phyloP scores from a whole-genome alignment of 1,140 invertebrate species.

The Lasaia peninsularis region DNA sequence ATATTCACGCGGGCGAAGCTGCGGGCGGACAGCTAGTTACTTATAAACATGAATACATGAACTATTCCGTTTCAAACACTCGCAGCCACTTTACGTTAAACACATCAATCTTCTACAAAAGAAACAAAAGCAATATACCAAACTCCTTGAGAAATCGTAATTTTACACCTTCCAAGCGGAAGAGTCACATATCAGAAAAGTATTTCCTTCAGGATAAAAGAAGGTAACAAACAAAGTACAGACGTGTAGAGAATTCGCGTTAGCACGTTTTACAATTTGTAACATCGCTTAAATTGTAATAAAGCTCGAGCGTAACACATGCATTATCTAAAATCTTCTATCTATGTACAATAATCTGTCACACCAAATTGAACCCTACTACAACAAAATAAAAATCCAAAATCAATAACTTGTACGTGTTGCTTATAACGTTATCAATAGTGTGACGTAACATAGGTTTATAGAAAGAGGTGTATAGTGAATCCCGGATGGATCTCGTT shows the following conservation, averaged over 20 bases:
- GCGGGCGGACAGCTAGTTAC: too few relatives aligned
- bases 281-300: constrained; percentile 72
- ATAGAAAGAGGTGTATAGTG: constrained; percentile 64
- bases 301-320: constrained; percentile 61
- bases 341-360: constrained; percentile 13
- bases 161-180: constrained; percentile 31
- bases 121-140: constrained; percentile 34
- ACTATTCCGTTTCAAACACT: neutral
- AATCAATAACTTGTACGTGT: constrained; percentile 1
- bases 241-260: constrained; percentile 62
- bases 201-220: constrained; percentile 53
- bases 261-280: constrained; percentile 70
- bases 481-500: constrained; percentile 62
- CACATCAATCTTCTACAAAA: neutral
- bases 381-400: constrained; percentile 5
- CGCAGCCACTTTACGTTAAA: neutral
- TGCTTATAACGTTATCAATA: neutral
- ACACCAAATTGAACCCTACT: constrained; percentile 17
- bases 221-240: constrained; percentile 52
- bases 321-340: constrained; percentile 28
- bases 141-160: constrained; percentile 30
- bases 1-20: too few relatives aligned
- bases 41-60: too few relatives aligned
- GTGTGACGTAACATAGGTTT: constrained; percentile 37
- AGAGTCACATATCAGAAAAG: constrained; percentile 45